Evolutionary conservation across 2,888 invertebrate species (phyloP).

Genomic region (Cheilosia vulpina): DNA sequence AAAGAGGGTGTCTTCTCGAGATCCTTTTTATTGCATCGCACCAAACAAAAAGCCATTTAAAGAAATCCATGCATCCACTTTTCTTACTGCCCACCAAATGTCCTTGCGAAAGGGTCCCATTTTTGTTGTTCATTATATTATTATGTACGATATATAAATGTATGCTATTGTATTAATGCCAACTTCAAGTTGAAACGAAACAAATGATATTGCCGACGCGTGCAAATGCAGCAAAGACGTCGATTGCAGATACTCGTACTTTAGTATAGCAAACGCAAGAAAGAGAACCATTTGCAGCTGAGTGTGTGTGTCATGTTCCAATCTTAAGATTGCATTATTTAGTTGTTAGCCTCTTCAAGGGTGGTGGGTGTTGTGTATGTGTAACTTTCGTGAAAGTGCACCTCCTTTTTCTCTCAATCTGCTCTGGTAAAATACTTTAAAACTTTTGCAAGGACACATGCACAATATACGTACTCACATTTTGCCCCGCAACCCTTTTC

Average conservation of each 20-base stretch:
- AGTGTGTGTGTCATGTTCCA: conserved; percentile 67
- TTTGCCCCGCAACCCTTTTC: conserved; percentile 37
- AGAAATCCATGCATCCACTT: conserved; percentile 35
- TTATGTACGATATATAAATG: not conserved
- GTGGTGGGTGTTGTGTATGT: not conserved
- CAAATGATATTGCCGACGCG: conserved; percentile 59
- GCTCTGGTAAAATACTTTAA: conserved; percentile 64
- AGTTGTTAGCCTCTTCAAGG: conserved; percentile 59
- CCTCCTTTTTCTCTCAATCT: conserved; percentile 29
- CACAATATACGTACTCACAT: conserved; percentile 46
- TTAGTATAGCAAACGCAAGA: conserved; percentile 37
- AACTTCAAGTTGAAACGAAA: conserved; percentile 65
- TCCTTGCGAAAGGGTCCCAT: conserved; percentile 42
- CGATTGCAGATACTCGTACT: conserved; percentile 39
- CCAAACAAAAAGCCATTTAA: conserved; percentile 20
- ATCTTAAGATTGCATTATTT: conserved; percentile 72
- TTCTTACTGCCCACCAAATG: not conserved
- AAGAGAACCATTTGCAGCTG: conserved; percentile 26
- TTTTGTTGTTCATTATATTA: conserved; percentile 30
- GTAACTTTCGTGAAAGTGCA: conserved; percentile 40
- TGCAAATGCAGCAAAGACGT: conserved; percentile 43
- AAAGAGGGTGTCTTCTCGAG: conserved; percentile 1
- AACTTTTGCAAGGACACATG: conserved; percentile 68
- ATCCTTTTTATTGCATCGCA: not conserved
- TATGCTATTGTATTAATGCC: conserved; percentile 59